Conservation (phyloP, 1,140 invertebrate genomes). For the Monochamus saltuarius region DNA sequence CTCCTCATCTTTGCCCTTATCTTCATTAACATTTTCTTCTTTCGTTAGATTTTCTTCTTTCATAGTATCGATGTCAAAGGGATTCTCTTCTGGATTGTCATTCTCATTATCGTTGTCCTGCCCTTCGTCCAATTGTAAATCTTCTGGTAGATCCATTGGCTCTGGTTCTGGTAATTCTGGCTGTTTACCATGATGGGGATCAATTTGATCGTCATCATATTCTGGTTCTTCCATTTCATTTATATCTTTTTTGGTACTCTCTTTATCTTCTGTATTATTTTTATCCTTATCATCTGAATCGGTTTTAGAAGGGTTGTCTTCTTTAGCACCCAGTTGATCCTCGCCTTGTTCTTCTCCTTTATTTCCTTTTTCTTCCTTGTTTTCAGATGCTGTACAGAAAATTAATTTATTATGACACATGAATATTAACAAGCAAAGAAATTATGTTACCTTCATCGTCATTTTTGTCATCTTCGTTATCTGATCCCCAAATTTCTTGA, state of each 20-base stretch:
- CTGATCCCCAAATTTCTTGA: constrained; percentile 87
- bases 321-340: constrained; percentile 60
- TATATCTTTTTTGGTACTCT: constrained; percentile 63
- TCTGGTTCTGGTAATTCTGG: constrained; percentile 76
- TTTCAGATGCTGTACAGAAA: constrained; percentile 42
- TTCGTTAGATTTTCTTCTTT: constrained; percentile 53
- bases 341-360: constrained; percentile 50
- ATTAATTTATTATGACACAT: neutral
- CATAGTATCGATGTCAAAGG: constrained; percentile 80
- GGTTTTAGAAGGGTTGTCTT: constrained; percentile 56
- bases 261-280: constrained; percentile 53
- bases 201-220: constrained; percentile 78
- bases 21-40: constrained; percentile 52
- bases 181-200: constrained; percentile 82
- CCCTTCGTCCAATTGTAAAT: constrained; percentile 80
- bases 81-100: constrained; percentile 70
- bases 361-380: constrained; percentile 57
- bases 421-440: neutral
- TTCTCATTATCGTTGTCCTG: constrained; percentile 61
- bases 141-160: constrained; percentile 82
- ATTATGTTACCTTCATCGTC: constrained; percentile 59
- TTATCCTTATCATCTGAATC: constrained; percentile 56
- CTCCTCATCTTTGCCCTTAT: constrained; percentile 48
- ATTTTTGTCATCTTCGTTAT: constrained; percentile 74
- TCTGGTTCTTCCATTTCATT: constrained; percentile 79